phyloP scores from a whole-genome alignment of 2,797 vertebrate species.

The Muscicapa comitata region DNA sequence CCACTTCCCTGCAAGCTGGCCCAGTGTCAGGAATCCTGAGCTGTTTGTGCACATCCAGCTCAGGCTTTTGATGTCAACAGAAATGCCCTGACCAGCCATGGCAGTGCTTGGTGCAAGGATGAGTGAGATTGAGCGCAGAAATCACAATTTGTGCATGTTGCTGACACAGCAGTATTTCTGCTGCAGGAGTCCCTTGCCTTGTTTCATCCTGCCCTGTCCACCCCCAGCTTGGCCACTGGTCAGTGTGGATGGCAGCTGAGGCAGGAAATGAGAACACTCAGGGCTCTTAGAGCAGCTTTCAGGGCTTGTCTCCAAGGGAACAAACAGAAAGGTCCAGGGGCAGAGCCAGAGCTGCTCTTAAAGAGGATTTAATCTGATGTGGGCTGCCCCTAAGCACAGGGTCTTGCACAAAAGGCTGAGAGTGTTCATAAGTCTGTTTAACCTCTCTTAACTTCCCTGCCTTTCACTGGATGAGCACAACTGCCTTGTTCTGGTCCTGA shows the following conservation, averaged over 20 bases:
- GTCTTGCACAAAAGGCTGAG: not conserved
- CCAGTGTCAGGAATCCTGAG: not conserved
- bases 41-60: not conserved
- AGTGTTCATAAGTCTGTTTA: not conserved
- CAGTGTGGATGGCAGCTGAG: not conserved
- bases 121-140: accelerated
- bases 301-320: constrained; percentile 42
- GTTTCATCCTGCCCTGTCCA: not conserved
- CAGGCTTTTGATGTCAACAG: accelerated
- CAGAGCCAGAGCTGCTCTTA: not conserved
- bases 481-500: not conserved
- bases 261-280: not conserved
- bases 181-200: not conserved
- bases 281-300: not conserved
- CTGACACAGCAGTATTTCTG: accelerated
- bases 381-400: not conserved
- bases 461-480: not conserved
- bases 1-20: not conserved
- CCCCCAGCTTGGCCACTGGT: not conserved
- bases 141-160: not conserved
- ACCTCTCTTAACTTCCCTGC: not conserved
- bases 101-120: not conserved
- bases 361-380: constrained; percentile 4
- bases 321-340: not conserved
- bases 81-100: not conserved